Conservation (phyloP, 2,888 invertebrate genomes). For the Tubulanus polymorphus region DNA sequence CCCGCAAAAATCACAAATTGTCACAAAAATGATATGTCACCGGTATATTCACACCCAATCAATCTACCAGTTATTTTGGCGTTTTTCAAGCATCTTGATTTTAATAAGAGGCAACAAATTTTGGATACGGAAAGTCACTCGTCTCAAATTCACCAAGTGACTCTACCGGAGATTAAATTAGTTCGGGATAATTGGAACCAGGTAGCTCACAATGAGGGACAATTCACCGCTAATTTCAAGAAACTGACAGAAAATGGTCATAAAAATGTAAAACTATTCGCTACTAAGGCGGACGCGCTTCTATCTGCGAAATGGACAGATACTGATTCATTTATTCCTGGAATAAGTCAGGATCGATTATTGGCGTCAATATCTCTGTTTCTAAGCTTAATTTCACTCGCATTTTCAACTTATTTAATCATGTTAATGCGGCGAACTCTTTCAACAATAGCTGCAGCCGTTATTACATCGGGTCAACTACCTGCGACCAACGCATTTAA, state of each 20-base stretch:
- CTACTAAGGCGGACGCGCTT: background rate
- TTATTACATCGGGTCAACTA: too few relatives aligned
- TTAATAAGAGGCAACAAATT: background rate
- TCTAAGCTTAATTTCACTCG: too few relatives aligned
- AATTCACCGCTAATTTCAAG: background rate
- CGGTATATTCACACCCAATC: background rate
- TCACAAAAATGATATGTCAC: background rate
- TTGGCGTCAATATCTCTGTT: too few relatives aligned
- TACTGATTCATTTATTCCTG: too few relatives aligned
- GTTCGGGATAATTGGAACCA: background rate
- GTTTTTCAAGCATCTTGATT: background rate
- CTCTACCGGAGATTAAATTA: background rate
- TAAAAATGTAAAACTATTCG: background rate
- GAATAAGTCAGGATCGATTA: too few relatives aligned
- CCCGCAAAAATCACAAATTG: background rate
- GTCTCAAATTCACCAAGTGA: background rate
- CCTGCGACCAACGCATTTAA: too few relatives aligned
- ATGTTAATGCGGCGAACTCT: too few relatives aligned
- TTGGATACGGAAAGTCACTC: background rate
- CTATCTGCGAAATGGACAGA: too few relatives aligned
- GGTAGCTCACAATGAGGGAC: background rate
- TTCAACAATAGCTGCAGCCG: too few relatives aligned
- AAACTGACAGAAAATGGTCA: background rate
- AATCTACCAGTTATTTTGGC: background rate
- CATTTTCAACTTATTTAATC: too few relatives aligned